Conservation (phyloP, 1,140 invertebrate species). For the Ooceraea biroi region DNA sequence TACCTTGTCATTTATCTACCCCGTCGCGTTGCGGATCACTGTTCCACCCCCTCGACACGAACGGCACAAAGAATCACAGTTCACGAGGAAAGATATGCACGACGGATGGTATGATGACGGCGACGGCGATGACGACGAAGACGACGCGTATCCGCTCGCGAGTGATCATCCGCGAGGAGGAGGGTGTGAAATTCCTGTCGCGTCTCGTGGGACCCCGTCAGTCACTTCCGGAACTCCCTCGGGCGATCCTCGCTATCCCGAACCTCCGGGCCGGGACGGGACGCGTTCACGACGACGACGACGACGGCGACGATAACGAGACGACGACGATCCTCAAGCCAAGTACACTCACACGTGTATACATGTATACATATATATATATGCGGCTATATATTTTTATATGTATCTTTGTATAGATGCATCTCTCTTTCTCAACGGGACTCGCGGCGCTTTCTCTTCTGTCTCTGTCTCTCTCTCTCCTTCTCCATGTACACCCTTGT, state of each 20-base stretch:
- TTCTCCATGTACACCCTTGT: conserved; percentile 24
- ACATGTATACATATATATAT: conserved; percentile 25
- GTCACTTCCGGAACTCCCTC: conserved; percentile 22
- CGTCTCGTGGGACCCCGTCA: background rate
- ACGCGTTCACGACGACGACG: conserved; percentile 26
- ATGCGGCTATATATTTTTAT: background rate
- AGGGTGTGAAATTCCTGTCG: background rate
- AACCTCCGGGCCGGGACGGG: background rate
- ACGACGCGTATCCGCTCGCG: conserved; percentile 7
- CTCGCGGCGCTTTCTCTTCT: conserved; percentile 9
- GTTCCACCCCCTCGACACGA: conserved; percentile 8
- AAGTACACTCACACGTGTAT: conserved; percentile 60
- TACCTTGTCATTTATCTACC: conserved; percentile 29
- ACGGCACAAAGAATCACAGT: conserved; percentile 59
- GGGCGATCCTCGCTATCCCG: background rate
- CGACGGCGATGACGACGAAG: conserved; percentile 3
- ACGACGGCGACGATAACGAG: conserved; percentile 10
- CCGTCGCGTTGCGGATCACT: conserved; percentile 45
- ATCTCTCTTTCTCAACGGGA: conserved; percentile 21
- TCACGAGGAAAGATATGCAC: conserved; percentile 47
- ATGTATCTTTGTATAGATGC: conserved; percentile 32
- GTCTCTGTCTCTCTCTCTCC: background rate
- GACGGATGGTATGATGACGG: conserved; percentile 26
- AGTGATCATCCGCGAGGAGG: conserved; percentile 30
- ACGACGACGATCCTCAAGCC: conserved; percentile 39